These are phyloP conservation scores for Catocala nupta DNA, from an alignment of 2,888 invertebrate species.

Conservation along the genomic window DNA sequence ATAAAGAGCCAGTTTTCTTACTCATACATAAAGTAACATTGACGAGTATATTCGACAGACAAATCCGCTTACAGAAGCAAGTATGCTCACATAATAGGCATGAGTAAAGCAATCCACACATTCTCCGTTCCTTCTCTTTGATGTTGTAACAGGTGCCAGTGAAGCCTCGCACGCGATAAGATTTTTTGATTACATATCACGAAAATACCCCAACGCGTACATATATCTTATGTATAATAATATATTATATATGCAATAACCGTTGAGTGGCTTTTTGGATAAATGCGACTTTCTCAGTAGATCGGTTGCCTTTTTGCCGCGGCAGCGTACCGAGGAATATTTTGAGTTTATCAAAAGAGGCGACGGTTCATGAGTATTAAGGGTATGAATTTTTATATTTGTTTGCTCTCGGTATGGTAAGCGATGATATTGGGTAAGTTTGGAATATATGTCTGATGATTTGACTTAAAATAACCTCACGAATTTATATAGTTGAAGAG, in stretches of 20 bases:
- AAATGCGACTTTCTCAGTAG: slow-evolving; percentile 15
- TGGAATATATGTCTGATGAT: too few species aligned
- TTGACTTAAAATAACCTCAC: too few species aligned
- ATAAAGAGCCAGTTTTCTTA: too few species aligned
- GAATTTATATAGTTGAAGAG: too few species aligned
- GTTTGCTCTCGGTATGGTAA: neutral
- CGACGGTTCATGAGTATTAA: neutral
- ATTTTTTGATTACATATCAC: slow-evolving; percentile 35
- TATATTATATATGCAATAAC: slow-evolving; percentile 24
- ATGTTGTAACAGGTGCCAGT: slow-evolving; percentile 28
- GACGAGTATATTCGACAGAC: neutral
- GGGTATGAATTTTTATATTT: slow-evolving; percentile 1
- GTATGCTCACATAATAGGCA: neutral
- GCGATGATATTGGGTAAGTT: too few species aligned
- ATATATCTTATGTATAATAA: slow-evolving; percentile 4
- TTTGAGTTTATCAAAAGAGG: slow-evolving; percentile 6
- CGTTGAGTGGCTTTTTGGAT: slow-evolving; percentile 22
- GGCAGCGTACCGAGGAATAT: slow-evolving; percentile 12
- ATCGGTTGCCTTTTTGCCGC: slow-evolving; percentile 5
- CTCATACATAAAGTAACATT: too few species aligned
- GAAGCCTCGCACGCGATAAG: slow-evolving; percentile 22
- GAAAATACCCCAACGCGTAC: slow-evolving; percentile 6
- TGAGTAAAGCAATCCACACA: slow-evolving; percentile 16
- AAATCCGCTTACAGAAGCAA: neutral
- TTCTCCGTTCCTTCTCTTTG: slow-evolving; percentile 22